These are phyloP conservation scores for Clepsis dumicolana DNA, from an alignment of 2,888 invertebrate species.

Conservation along the genomic window DNA sequence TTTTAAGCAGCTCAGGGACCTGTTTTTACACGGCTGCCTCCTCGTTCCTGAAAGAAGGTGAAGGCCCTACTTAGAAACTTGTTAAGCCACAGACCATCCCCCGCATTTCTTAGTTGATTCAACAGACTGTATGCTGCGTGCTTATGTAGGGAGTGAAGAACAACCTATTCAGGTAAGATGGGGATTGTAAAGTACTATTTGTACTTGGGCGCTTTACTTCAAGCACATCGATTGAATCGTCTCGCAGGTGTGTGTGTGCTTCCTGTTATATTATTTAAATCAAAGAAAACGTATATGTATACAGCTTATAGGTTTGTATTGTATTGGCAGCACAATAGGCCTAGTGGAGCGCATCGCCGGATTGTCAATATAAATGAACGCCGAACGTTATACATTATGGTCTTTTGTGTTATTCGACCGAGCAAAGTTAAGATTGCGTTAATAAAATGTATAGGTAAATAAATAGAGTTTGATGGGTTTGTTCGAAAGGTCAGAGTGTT, in stretches of 20 bases:
- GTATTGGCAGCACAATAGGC: conserved; percentile 49
- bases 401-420: conserved; percentile 34
- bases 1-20: too few relatives aligned
- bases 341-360: conserved; percentile 55
- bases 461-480: not conserved
- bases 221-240: not conserved
- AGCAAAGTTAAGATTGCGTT: conserved; percentile 15
- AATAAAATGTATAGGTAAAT: not conserved
- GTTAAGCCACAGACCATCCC: too few relatives aligned
- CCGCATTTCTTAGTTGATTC: too few relatives aligned
- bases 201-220: not conserved
- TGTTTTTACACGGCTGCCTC: too few relatives aligned
- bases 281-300: conserved; percentile 2
- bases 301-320: conserved; percentile 12
- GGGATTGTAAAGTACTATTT: too few relatives aligned
- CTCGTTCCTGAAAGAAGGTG: too few relatives aligned
- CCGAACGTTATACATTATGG: conserved; percentile 28
- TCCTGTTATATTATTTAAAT: not conserved
- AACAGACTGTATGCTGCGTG: too few relatives aligned
- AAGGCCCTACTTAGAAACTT: too few relatives aligned
- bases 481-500: too few relatives aligned
- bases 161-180: too few relatives aligned
- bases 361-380: conserved; percentile 50
- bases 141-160: too few relatives aligned
- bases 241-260: not conserved